Conservation (phyloP, 2,797 vertebrate genomes). For the Urophycis tenuis region DNA sequence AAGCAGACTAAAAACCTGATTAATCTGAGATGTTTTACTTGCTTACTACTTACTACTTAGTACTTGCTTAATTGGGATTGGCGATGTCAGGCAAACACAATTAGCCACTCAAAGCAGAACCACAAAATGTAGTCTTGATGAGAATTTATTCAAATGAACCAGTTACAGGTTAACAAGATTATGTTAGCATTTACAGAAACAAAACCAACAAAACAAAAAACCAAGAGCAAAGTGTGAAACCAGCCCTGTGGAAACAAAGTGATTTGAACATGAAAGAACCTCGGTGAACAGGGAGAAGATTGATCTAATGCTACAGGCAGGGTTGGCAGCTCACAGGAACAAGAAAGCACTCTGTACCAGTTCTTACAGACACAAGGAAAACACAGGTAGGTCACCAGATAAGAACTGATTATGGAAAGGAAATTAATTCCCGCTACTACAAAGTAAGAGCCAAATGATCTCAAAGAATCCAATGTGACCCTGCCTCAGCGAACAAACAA, state of each 20-base stretch:
- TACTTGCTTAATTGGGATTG: not conserved
- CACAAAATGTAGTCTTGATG: not conserved
- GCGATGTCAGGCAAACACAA: not conserved
- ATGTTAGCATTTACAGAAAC: constrained; percentile 35
- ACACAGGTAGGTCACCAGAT: constrained; percentile 21
- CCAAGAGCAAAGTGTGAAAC: constrained; percentile 29
- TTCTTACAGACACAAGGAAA: constrained; percentile 19
- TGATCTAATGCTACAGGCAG: constrained; percentile 86
- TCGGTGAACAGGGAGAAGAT: constrained; percentile 53
- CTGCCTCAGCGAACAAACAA: constrained; percentile 66
- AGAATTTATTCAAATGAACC: constrained; percentile 70
- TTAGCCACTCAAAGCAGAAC: not conserved
- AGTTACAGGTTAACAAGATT: constrained; percentile 57
- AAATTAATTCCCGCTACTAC: constrained; percentile 25
- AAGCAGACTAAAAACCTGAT: too few relatives aligned
- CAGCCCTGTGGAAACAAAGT: constrained; percentile 25
- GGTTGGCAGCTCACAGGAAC: constrained; percentile 48
- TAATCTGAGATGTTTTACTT: too few relatives aligned
- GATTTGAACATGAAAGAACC: constrained; percentile 9
- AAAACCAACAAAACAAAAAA: constrained; percentile 28
- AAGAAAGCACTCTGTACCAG: constrained; percentile 24
- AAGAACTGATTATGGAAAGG: not conserved
- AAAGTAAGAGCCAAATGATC: constrained; percentile 42
- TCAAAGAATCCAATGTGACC: constrained; percentile 30
- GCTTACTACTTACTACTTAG: too few relatives aligned